Evolutionary conservation across 1,140 invertebrate genomes (phyloP), one percentile per base, ranked within the genome.

Genomic region (Varroa destructor): DNA sequence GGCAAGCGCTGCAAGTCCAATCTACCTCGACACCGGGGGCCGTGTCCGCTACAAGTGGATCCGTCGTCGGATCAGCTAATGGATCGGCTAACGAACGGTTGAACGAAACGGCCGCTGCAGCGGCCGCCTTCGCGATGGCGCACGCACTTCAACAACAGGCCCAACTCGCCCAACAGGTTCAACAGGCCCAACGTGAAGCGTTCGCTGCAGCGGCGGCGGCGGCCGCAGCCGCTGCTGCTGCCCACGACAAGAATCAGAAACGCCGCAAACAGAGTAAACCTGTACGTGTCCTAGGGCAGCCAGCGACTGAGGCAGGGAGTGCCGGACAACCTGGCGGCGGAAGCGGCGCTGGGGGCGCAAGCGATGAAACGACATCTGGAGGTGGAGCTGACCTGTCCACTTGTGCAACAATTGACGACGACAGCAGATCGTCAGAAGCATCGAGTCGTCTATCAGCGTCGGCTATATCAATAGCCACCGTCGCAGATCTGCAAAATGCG

Each of bases 211-310:
- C 61, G 61, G 61, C 61, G 12, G 61, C 61, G 40, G 61, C 57
- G 25, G 57, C 57, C 3, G 57, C 57, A 42, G 57, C 57, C 25
- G 57, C 57, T 3, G 57, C 61, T 67, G 40, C 40, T 5, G 61
- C 46, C 46, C 46, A 67, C 37, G 61, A 40, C 61, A 67, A 67
- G 37, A 67, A 67, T 46, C 40, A 80, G 70, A 80, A 80, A 73
- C 73, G 79, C 71, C 77, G 79, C 36, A 80, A 80, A 73, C 79
- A 80, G 72, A 79, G 78, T 70, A 78, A 79, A 56, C 79, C 79
- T 14, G 74, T 78, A 37, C 71, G 77, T 40, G 67, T 74, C 58
- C 61, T 36, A 56, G 43, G 40, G 14, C 36, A 12, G 37, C 42
- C 6, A 5, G 25, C 10, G 40, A 25, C 10, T 6, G 57, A 43